Conservation (phyloP, 2,888 invertebrate species). For the Nomada ruficornis region DNA sequence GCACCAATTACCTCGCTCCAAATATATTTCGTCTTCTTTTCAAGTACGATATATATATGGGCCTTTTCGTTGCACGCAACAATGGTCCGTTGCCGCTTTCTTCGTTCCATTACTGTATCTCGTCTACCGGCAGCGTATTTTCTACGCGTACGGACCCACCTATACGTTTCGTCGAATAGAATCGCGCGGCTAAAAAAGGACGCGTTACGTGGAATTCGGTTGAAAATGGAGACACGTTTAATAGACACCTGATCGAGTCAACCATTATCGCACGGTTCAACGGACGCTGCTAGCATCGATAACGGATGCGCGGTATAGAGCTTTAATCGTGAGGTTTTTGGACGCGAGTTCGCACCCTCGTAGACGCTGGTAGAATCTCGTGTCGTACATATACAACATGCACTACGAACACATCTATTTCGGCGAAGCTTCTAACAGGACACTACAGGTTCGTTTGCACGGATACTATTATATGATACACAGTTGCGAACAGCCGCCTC, state of each 20-base stretch:
- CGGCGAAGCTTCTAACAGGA: constrained; percentile 59
- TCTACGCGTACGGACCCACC: not conserved
- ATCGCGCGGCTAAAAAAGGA: too few relatives aligned
- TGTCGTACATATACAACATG: constrained; percentile 47
- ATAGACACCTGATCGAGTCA: too few relatives aligned
- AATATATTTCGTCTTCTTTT: constrained; percentile 43
- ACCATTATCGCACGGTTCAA: too few relatives aligned
- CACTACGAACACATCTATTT: constrained; percentile 48
- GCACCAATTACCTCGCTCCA: constrained; percentile 38
- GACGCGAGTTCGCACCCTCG: constrained; percentile 2
- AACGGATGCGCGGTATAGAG: not conserved
- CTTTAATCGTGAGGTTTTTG: not conserved
- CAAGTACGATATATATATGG: constrained; percentile 20
- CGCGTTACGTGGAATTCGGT: too few relatives aligned
- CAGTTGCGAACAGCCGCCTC: constrained; percentile 42
- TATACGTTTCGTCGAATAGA: not conserved
- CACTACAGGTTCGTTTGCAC: constrained; percentile 52
- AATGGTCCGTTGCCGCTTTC: constrained; percentile 40
- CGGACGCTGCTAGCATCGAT: not conserved
- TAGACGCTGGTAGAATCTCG: not conserved
- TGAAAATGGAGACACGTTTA: too few relatives aligned
- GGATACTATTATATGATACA: not conserved
- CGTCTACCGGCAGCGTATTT: constrained; percentile 11
- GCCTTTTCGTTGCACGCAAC: constrained; percentile 48
- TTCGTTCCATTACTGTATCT: constrained; percentile 39